Base-by-base conservation (phyloP, 2,113 vertebrate genomes). In the Puffinus mauretanicus region DNA sequence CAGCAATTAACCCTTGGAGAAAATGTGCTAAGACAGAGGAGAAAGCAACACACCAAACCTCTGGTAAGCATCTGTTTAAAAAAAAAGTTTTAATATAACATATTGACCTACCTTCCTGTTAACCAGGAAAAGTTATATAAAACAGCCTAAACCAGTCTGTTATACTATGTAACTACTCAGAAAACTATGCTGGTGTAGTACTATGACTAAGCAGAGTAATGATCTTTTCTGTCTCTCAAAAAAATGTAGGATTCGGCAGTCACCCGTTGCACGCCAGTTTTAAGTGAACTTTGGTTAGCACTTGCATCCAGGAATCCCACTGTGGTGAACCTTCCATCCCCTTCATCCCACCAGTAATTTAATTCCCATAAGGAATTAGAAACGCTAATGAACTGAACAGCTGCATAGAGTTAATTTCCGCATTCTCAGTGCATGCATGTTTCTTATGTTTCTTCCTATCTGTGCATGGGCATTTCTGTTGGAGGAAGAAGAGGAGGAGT, bases 11-110 rank as follows among this genome's bases (percentile, higher is more conserved):
- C 20, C 40, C 29, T 73, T 60, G n/a, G 92, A 93, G 15, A 57
- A 27, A 93, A 96, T 17, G 34, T 8, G 10, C 27, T 58, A 91
- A 77, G n/a, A 52, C 10, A 75, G 34, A 54, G 29, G 34, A 82
- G 90, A 96, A 96, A 78, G 58, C 55, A 42, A 57, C 27, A 86
- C 21, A 79, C 8, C n/a, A 71, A 46, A 52, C 34, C 66, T 83
- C 84, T 92, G 82, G 38, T 49, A 81, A 70, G 83, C 69, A 86
- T 71, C 69, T 92, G 62, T 49, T 91, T 20, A 21, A n/a, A 76
- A 55, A 67, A 81, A 71, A 61, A 93, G 80, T 90, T 93, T 80
- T 88, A 94, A 88, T 82, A 81, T 77, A 77, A 96, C 97, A 79
- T 40, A 92, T 92, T 51, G 91, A 34, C 70, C 44, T 89, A 88